Evolutionary conservation across 2,797 vertebrate genomes (phyloP).

Genomic region (Amblyraja radiata): DNA sequence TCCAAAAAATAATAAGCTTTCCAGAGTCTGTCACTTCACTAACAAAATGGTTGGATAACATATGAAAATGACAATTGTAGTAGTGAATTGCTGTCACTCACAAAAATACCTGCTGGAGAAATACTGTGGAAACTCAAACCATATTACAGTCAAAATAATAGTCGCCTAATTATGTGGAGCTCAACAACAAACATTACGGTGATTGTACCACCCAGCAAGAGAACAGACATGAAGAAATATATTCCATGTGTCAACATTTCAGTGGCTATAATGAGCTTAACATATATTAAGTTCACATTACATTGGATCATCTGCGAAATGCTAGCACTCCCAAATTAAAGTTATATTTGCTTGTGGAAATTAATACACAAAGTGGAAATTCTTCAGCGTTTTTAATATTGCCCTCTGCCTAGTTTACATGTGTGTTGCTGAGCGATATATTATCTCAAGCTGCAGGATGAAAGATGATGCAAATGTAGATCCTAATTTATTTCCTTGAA

Average conservation of each 20-base stretch:
- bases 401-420: too few relatives aligned
- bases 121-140: neutral
- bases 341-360: neutral
- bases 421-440: neutral
- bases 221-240: neutral
- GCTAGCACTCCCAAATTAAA: neutral
- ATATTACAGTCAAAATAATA: conserved; percentile 30
- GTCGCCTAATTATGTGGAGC: neutral
- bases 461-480: neutral
- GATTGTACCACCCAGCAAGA: neutral
- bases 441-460: neutral
- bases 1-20: neutral
- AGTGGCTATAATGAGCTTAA: conserved; percentile 16
- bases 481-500: neutral
- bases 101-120: neutral
- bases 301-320: neutral
- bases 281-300: neutral
- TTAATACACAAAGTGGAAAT: neutral
- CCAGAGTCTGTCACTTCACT: neutral
- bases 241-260: neutral
- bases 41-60: conserved; percentile 9
- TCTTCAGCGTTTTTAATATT: neutral
- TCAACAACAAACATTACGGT: neutral
- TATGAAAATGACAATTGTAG: conserved; percentile 26
- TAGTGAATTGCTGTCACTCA: neutral